A percentile compares a stretch with the other conserved stretches of the same genome.
Evolutionary conservation across 2,888 invertebrate genomes (phyloP).

Genomic region (Gryllus longicercus): DNA sequence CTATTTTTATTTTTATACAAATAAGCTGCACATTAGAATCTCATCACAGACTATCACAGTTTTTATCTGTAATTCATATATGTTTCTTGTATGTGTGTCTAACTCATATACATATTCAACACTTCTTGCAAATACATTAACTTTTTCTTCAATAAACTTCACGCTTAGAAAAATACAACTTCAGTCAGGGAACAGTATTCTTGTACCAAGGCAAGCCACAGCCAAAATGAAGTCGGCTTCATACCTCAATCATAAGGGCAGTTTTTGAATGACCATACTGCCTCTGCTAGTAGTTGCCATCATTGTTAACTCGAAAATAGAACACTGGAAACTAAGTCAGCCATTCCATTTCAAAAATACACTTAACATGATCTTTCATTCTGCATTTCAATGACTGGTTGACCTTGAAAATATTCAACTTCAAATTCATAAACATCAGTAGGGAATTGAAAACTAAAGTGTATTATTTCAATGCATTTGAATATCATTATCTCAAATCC

Average conservation of each 20-base stretch:
- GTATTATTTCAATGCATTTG: too few relatives aligned
- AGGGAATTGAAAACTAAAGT: too few relatives aligned
- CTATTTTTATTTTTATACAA: conserved; percentile 29
- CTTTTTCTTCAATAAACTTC: conserved; percentile 35
- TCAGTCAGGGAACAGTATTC: conserved; percentile 34
- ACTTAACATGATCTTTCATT: neutral
- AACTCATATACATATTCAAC: conserved; percentile 33
- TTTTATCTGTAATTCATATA: conserved; percentile 37
- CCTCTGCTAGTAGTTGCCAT: neutral
- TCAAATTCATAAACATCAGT: too few relatives aligned
- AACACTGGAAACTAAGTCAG: too few relatives aligned
- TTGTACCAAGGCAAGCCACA: conserved; percentile 40
- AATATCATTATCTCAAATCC: too few relatives aligned
- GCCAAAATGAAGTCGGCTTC: conserved; percentile 32
- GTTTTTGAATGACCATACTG: neutral
- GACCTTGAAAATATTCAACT: neutral
- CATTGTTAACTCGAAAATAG: too few relatives aligned
- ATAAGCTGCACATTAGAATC: conserved; percentile 37
- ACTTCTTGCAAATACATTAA: conserved; percentile 35
- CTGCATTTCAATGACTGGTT: neutral
- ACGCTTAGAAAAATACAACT: conserved; percentile 38
- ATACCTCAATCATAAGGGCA: neutral
- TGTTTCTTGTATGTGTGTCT: conserved; percentile 35
- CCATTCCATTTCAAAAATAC: too few relatives aligned
- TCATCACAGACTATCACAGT: conserved; percentile 40